These are phyloP conservation scores for Herpetotheres cachinnans DNA, from an alignment of 2,113 vertebrate species.

Conservation along the genomic window DNA sequence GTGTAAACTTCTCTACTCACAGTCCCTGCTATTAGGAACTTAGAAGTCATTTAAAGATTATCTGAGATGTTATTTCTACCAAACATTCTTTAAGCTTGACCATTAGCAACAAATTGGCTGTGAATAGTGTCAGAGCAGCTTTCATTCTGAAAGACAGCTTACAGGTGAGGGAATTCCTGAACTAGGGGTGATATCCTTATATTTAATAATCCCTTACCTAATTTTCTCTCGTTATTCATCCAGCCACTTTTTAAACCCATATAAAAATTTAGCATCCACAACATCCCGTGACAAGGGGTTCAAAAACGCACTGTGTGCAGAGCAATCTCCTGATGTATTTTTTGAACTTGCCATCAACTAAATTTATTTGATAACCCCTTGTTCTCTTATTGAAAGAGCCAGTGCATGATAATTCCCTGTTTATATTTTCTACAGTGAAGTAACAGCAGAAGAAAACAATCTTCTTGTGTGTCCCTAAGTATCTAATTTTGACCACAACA, in stretches of 20 bases:
- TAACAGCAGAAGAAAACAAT: background rate
- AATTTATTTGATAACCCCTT: background rate
- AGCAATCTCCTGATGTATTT: background rate
- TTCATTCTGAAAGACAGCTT: background rate
- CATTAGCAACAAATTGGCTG: slow-evolving; percentile 31
- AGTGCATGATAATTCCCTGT: background rate
- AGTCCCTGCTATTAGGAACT: background rate
- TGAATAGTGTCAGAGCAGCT: background rate
- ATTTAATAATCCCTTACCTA: background rate
- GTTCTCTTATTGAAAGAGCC: background rate
- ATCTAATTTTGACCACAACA: background rate
- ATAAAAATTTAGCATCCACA: background rate
- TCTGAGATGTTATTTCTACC: slow-evolving; percentile 27
- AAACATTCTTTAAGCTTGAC: background rate
- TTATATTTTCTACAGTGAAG: background rate
- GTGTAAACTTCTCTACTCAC: background rate
- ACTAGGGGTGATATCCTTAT: background rate
- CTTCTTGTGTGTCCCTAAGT: background rate
- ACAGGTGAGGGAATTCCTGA: background rate
- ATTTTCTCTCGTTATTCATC: background rate
- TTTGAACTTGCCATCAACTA: background rate
- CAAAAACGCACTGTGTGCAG: background rate
- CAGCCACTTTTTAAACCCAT: background rate
- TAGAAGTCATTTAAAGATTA: slow-evolving; percentile 32
- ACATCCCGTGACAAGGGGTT: background rate